Percentiles rank a stretch among this genome's conserved stretches.
Conservation (phyloP, 2,113 vertebrate genomes). For the Heptranchias perlo region DNA sequence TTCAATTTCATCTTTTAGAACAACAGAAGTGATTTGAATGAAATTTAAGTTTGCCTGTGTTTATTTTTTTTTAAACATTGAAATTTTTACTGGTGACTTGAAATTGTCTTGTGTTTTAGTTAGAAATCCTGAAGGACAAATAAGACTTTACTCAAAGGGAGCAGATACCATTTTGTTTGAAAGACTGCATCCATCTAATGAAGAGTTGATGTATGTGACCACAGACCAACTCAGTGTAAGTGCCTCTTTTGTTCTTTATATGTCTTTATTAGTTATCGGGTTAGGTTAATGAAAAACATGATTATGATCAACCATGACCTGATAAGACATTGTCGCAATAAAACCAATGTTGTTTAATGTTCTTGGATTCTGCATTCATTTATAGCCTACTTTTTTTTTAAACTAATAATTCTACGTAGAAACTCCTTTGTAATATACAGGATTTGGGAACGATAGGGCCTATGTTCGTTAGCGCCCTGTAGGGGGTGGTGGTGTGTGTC, state of each 20-base stretch:
- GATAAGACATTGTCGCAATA: neutral
- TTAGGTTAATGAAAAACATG: neutral
- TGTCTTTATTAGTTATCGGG: neutral
- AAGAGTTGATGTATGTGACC: conserved; percentile 50
- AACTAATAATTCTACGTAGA: neutral
- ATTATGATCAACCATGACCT: neutral
- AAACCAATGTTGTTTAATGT: neutral
- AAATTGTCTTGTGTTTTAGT: conserved; percentile 46
- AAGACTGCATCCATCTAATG: conserved; percentile 53
- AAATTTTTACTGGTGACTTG: neutral
- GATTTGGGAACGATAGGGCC: neutral
- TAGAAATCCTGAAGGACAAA: conserved; percentile 54
- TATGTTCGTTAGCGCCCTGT: neutral
- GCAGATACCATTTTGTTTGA: conserved; percentile 57
- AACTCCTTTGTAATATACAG: neutral
- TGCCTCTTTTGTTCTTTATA: conserved; percentile 19
- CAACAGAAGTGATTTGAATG: neutral
- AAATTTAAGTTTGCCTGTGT: neutral
- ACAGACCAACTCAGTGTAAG: conserved; percentile 55
- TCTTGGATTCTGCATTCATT: neutral
- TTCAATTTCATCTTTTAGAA: neutral
- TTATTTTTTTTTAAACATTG: neutral
- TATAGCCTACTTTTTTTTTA: neutral
- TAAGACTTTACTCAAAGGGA: conserved; percentile 60
- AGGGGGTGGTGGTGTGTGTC: too few species aligned